Evolutionary conservation across 2,888 invertebrate genomes (phyloP), one percentile per base, ranked within the genome.

Genomic region (Panopea generosa): DNA sequence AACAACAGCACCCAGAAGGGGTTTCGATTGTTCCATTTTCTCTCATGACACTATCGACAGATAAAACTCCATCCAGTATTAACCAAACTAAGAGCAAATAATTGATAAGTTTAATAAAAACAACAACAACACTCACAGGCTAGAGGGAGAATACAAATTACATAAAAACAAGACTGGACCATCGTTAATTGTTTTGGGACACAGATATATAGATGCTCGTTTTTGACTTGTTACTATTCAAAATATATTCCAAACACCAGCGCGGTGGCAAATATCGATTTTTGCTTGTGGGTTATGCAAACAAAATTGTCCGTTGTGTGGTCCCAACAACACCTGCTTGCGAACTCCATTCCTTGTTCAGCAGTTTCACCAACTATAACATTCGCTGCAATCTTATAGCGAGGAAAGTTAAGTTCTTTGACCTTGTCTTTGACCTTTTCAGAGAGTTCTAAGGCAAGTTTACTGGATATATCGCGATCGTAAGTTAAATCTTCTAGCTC

Each of bases 261-360:
- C 1, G 84, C 86, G 7, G 83, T 76, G 0, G 82, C 84, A 45
- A 83, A 79, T 24, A 86, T 45, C 0, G 75, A 68, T 16, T 73
- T 72, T 16, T 82, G 84, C 40, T 27, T 72, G 68, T 75, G 84
- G 0, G 83, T 77, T 2, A 80, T 72, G 24, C 80, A 77, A 11
- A 66, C 70, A 57, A 55, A 83, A 45, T 73, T 84, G 59, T 87
- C 87, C 0, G 72, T 82, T 1, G 56, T 50, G n/a, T 72, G 55
- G 33, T 85, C 84, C 87, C 87, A 87, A 49, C 84, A 50, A 66
- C 85, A 79, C 16, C 86, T 61, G 52, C 85, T 85, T 18, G 77
- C 84, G 20, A 85, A 75, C 61, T 84, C 76, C 62, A 87, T 66
- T 1, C 85, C 84, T 43, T 87, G 87, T 16, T 82, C 82, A 14